Conservation (phyloP, 1,140 invertebrate genomes). For the Drosophila albomicans region DNA sequence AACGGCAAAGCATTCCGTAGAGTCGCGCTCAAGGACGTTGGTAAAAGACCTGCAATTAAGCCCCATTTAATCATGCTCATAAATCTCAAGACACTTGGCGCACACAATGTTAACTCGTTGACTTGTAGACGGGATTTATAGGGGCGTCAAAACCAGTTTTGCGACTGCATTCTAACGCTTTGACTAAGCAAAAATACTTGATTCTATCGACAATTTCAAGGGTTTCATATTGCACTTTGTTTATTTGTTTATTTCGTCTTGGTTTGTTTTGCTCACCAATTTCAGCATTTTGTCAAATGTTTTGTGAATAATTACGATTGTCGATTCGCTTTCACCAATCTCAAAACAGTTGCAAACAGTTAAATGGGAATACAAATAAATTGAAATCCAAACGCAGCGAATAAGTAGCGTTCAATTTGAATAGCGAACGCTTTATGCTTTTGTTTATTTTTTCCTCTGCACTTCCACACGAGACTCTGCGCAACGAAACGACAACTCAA, state of each 20-base stretch:
- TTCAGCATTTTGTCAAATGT: slow-evolving; percentile 50
- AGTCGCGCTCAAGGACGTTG: slow-evolving; percentile 41
- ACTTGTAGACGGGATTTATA: not conserved
- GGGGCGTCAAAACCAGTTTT: slow-evolving; percentile 45
- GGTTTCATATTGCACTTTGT: slow-evolving; percentile 8
- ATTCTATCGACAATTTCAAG: slow-evolving; percentile 24
- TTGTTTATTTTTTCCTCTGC: slow-evolving; percentile 44
- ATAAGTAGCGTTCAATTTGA: slow-evolving; percentile 14
- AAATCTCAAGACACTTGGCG: slow-evolving; percentile 39
- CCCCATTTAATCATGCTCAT: slow-evolving; percentile 51
- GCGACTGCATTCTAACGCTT: slow-evolving; percentile 35
- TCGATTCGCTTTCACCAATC: slow-evolving; percentile 76
- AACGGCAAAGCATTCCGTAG: slow-evolving; percentile 25
- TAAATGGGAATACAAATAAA: not conserved
- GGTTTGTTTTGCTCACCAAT: slow-evolving; percentile 65
- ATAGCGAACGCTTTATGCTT: slow-evolving; percentile 14
- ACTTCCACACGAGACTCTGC: slow-evolving; percentile 84
- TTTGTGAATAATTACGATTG: slow-evolving; percentile 35
- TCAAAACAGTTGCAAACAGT: slow-evolving; percentile 27
- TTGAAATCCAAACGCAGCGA: slow-evolving; percentile 34
- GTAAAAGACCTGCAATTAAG: slow-evolving; percentile 52
- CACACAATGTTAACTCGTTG: slow-evolving; percentile 31
- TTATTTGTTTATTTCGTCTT: not conserved
- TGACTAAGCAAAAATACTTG: slow-evolving; percentile 38
- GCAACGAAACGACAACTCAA: slow-evolving; percentile 84